phyloP scores from a whole-genome alignment of 2,888 invertebrate genomes.

The Dryadula phaetusa region DNA sequence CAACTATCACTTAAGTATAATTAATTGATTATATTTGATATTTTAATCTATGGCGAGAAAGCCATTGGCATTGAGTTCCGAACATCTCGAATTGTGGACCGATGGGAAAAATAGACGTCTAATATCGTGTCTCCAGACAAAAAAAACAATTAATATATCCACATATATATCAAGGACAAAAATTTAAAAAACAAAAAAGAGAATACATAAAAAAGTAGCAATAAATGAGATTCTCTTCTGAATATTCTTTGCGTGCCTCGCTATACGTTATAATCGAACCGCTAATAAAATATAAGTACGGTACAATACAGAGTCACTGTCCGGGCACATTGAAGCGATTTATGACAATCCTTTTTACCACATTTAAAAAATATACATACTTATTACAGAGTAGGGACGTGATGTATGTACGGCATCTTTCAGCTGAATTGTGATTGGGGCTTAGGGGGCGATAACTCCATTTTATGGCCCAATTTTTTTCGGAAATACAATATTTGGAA shows the following conservation, averaged over 20 bases:
- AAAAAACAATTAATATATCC: too few relatives aligned
- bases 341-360: constrained; percentile 69
- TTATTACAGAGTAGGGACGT: constrained; percentile 51
- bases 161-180: too few relatives aligned
- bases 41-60: too few relatives aligned
- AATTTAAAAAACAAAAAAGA: not conserved
- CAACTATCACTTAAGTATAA: too few relatives aligned
- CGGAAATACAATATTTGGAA: constrained; percentile 77
- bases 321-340: constrained; percentile 64
- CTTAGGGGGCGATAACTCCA: constrained; percentile 75
- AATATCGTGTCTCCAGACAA: too few relatives aligned
- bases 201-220: not conserved
- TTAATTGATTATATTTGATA: too few relatives aligned
- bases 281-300: constrained; percentile 52
- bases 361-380: constrained; percentile 48
- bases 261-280: constrained; percentile 47
- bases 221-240: not conserved
- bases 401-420: constrained; percentile 75
- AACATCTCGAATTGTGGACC: too few relatives aligned
- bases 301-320: constrained; percentile 56
- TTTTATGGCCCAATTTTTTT: constrained; percentile 79
- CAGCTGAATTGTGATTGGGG: constrained; percentile 76
- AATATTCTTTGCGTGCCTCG: constrained; percentile 33
- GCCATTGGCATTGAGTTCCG: too few relatives aligned
- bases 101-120: too few relatives aligned